These are phyloP conservation scores for Merops nubicus DNA, from an alignment of 2,113 vertebrate species.

Conservation along the genomic window DNA sequence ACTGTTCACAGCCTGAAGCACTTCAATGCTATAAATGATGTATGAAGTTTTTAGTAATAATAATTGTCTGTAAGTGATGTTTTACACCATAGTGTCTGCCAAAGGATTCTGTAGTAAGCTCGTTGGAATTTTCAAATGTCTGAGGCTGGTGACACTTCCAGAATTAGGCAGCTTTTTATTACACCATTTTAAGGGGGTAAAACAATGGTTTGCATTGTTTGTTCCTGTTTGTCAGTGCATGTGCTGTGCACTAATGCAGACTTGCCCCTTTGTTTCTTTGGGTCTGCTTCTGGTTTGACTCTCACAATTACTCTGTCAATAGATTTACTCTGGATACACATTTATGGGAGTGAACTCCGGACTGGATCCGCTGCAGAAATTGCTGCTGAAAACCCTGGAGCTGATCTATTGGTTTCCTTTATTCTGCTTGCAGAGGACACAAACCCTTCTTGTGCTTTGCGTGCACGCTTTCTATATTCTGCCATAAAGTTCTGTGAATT, in stretches of 20 bases:
- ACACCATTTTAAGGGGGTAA: neutral
- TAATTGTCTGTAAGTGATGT: neutral
- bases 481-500: neutral
- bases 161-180: too few relatives aligned
- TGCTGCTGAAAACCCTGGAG: neutral
- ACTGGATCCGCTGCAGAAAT: neutral
- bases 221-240: neutral
- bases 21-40: neutral
- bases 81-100: neutral
- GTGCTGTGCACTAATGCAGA: neutral
- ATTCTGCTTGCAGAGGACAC: neutral
- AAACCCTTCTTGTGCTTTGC: neutral
- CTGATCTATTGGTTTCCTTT: neutral
- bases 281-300: neutral
- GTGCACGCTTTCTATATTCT: neutral
- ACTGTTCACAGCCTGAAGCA: neutral
- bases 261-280: neutral
- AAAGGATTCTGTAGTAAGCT: neutral
- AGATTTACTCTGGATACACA: neutral
- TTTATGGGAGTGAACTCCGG: neutral
- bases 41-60: neutral
- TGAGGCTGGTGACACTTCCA: rapidly evolving
- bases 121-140: neutral
- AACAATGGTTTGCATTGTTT: neutral
- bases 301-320: neutral